A percentile compares a stretch with the other conserved stretches of the same genome.
These are phyloP conservation scores for Penelope pileata DNA, from an alignment of 2,113 vertebrate species.

Conservation along the genomic window DNA sequence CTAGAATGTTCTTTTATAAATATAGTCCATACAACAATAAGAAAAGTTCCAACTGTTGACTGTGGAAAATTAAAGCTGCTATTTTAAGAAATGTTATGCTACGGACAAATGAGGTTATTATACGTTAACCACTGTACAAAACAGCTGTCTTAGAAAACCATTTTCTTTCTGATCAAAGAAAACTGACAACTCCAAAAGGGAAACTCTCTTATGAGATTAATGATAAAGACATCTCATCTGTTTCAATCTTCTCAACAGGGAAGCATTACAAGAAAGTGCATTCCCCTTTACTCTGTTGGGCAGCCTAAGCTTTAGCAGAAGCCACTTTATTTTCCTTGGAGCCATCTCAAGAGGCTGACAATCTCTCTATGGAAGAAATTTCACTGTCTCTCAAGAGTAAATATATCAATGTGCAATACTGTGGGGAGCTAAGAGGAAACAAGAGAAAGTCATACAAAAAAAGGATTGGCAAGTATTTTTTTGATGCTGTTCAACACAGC, in stretches of 20 bases:
- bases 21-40: neutral
- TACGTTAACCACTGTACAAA: neutral
- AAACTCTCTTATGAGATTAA: neutral
- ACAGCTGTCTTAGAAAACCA: neutral
- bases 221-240: neutral
- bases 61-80: neutral
- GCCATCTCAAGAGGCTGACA: neutral
- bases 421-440: neutral
- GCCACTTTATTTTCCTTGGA: neutral
- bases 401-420: neutral
- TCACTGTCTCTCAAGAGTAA: neutral
- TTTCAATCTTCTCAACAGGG: neutral
- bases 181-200: neutral
- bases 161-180: neutral
- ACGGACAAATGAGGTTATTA: conserved; percentile 12
- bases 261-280: neutral
- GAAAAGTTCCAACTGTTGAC: neutral
- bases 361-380: neutral
- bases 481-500: neutral
- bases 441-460: neutral
- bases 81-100: neutral
- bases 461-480: neutral
- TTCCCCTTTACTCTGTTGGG: neutral
- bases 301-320: neutral
- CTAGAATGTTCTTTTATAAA: neutral